Base-by-base conservation (phyloP, 1,140 invertebrate genomes). In the Hyles vespertilio region DNA sequence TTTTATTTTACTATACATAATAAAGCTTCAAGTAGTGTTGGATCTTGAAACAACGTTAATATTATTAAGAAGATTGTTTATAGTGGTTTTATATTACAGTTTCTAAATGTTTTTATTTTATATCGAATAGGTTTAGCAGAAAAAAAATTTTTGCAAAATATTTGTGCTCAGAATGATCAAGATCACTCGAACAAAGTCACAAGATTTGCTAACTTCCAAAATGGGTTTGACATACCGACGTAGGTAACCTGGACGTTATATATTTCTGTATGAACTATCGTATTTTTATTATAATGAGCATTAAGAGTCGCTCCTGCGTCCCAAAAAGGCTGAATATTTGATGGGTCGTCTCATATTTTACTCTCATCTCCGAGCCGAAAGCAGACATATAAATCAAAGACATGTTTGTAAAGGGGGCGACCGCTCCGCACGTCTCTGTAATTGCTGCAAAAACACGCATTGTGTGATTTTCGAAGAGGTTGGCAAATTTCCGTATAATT, bases 381-480 rank as follows among this genome's bases (percentile, higher is more conserved):
- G 78, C 69, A 74, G 76, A 81, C 77, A 69, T 77, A 87, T 88
- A 86, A 88, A 86, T 88, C 85, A 88, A 88, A 83, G 77, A 72
- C 70, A 78, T 79, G 73, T 74, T 81, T 70, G 74, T 69, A 67
- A 70, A 67, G 70, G 68, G 69, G 76, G 72, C 77, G 67, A 72
- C 69, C 75, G 75, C 75, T 77, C 69, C 58, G 72, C 79, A 80
- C 74, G 79, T 81, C 72, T 63, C 69, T 60, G 74, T 88, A 88
- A 88, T 88, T 88, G 81, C 75, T 58, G 75, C 81, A 87, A 87
- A 87, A 86, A 87, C 81, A 75, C 72, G 69, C 56, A 63, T 70
- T 76, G 79, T 74, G 77, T 72, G 81, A 82, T 77, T 81, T 84
- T 77, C 78, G 76, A 84, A 67, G 71, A 77, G 69, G 65, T 77